Evolutionary conservation across 2,113 vertebrate species (phyloP).

Genomic region (Plestiodon gilberti): DNA sequence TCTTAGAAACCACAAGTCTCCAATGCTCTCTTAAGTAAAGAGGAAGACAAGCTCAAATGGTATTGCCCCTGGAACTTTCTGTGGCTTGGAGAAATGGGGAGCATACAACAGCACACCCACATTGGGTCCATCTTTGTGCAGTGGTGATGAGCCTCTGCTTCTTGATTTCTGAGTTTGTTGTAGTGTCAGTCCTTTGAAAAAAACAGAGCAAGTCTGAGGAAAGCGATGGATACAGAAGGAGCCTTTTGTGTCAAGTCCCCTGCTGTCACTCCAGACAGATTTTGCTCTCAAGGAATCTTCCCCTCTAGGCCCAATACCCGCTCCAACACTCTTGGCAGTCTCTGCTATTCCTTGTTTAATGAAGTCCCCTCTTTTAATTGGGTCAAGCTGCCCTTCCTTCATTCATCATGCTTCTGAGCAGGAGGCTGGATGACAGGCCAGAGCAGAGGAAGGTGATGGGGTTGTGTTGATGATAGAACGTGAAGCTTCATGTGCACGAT

Average conservation of each 20-base stretch:
- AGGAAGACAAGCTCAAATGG: too few relatives aligned
- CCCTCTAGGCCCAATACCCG: conserved; percentile 55
- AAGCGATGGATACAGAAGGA: neutral
- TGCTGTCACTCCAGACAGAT: neutral
- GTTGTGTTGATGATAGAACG: neutral
- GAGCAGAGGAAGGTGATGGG: conserved; percentile 45
- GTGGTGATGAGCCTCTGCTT: neutral
- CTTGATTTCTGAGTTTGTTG: neutral
- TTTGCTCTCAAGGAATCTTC: neutral
- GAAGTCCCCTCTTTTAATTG: conserved; percentile 63
- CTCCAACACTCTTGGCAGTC: conserved; percentile 59
- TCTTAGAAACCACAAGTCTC: too few relatives aligned
- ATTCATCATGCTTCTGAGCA: conserved; percentile 41
- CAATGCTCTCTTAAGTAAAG: too few relatives aligned
- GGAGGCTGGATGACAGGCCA: neutral
- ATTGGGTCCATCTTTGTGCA: neutral
- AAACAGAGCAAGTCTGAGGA: neutral
- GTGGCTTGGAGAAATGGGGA: too few relatives aligned
- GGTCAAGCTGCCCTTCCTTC: conserved; percentile 60
- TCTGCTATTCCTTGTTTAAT: conserved; percentile 49
- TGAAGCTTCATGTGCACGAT: neutral
- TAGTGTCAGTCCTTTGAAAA: neutral
- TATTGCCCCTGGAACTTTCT: too few relatives aligned
- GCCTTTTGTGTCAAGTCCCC: neutral
- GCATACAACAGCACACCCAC: too few relatives aligned